Evolutionary conservation across 2,888 invertebrate genomes (phyloP).

Genomic region (Osmoderma eremita): DNA sequence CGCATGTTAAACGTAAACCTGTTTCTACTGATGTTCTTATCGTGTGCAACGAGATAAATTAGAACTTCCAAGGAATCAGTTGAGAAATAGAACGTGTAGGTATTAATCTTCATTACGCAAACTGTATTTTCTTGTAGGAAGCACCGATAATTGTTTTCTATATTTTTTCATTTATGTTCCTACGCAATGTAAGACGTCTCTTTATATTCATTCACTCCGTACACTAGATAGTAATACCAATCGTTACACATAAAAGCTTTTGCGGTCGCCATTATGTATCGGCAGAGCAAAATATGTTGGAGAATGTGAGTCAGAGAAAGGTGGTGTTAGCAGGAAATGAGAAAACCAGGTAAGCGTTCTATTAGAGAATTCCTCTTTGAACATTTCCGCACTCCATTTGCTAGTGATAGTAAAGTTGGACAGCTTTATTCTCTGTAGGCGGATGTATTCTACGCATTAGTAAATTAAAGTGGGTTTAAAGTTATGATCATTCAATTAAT

Average conservation of each 20-base stretch:
- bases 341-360: slow-evolving; percentile 7
- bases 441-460: no score
- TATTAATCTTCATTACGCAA: no score
- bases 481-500: no score
- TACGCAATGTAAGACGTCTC: no score
- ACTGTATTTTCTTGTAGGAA: no score
- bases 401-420: background rate
- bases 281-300: slow-evolving; percentile 2
- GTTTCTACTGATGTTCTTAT: no score
- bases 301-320: slow-evolving; percentile 16
- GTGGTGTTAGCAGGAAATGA: slow-evolving; percentile 3
- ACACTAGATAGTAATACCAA: background rate
- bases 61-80: no score
- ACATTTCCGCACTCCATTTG: slow-evolving; percentile 12
- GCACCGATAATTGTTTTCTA: background rate
- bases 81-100: no score
- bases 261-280: background rate
- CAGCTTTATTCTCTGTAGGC: no score
- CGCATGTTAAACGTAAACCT: no score
- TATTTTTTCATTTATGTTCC: background rate
- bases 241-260: slow-evolving; percentile 11
- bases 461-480: no score
- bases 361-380: slow-evolving; percentile 23
- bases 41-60: no score
- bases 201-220: background rate